Evolutionary conservation across 2,797 vertebrate species (phyloP).

Genomic region (Clangula hyemalis): DNA sequence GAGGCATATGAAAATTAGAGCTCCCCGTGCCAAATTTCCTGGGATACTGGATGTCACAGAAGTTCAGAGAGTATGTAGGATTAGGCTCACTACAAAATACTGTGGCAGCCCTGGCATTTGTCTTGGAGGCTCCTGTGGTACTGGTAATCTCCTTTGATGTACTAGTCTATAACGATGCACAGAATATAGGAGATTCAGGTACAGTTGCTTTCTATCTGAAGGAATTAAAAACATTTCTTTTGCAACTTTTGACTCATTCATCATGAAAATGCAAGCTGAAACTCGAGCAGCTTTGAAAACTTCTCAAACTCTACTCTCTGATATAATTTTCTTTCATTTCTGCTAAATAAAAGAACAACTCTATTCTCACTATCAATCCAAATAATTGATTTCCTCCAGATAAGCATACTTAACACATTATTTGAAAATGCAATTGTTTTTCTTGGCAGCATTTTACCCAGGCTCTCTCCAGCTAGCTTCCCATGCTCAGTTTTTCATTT

Average conservation of each 20-base stretch:
- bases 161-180: neutral
- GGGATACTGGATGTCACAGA: neutral
- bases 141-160: neutral
- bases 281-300: neutral
- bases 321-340: neutral
- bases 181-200: neutral
- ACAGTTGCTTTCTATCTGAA: neutral
- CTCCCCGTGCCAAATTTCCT: neutral
- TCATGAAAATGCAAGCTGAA: neutral
- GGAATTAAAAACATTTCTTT: neutral
- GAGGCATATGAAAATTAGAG: neutral
- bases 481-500: neutral
- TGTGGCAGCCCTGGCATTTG: neutral
- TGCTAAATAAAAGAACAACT: neutral
- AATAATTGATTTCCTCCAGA: neutral
- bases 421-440: neutral
- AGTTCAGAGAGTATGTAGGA: neutral
- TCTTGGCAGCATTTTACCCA: neutral
- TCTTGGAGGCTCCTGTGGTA: neutral
- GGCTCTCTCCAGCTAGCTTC: neutral
- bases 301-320: neutral
- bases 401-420: neutral
- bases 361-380: neutral
- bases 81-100: neutral
- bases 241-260: neutral